These are phyloP conservation scores for Prorops nasuta DNA, from an alignment of 1,140 invertebrate genomes.

Conservation along the genomic window DNA sequence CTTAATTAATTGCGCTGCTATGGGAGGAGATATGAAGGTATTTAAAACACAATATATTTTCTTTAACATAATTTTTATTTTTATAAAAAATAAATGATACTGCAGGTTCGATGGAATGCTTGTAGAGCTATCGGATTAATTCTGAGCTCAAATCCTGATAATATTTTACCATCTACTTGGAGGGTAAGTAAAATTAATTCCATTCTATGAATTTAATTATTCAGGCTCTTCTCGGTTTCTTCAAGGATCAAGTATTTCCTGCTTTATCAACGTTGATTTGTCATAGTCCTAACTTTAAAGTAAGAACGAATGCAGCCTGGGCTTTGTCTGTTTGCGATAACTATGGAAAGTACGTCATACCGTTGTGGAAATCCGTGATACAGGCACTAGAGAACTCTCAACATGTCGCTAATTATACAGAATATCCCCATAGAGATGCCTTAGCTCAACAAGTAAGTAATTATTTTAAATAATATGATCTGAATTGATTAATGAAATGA, in stretches of 20 bases:
- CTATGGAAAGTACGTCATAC: conserved; percentile 63
- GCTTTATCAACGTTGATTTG: conserved; percentile 57
- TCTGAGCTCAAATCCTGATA: conserved; percentile 43
- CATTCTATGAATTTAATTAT: conserved; percentile 1
- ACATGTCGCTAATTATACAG: conserved; percentile 72
- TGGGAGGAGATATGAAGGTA: conserved; percentile 77
- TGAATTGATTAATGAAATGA: conserved; percentile 10
- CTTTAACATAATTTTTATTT: background rate
- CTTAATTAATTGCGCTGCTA: conserved; percentile 66
- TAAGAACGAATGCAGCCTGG: conserved; percentile 78
- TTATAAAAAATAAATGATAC: too few relatives aligned
- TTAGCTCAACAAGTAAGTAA: conserved; percentile 64
- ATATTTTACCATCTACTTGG: conserved; percentile 43
- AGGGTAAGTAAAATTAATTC: conserved; percentile 32
- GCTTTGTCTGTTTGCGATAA: conserved; percentile 65
- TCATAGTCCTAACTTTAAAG: conserved; percentile 66
- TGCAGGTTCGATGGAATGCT: conserved; percentile 85
- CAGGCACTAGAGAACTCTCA: conserved; percentile 71
- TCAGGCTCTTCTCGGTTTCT: conserved; percentile 14
- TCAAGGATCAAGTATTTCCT: conserved; percentile 56
- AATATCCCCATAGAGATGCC: conserved; percentile 78
- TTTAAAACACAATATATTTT: conserved; percentile 9
- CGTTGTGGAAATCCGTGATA: conserved; percentile 69
- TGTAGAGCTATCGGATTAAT: conserved; percentile 80
- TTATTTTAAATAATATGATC: background rate